Percentiles rank a stretch among this genome's conserved stretches.
These are phyloP conservation scores for Microctenopoma stevenorrisi DNA, from an alignment of 2,797 vertebrate species.

Conservation along the genomic window DNA sequence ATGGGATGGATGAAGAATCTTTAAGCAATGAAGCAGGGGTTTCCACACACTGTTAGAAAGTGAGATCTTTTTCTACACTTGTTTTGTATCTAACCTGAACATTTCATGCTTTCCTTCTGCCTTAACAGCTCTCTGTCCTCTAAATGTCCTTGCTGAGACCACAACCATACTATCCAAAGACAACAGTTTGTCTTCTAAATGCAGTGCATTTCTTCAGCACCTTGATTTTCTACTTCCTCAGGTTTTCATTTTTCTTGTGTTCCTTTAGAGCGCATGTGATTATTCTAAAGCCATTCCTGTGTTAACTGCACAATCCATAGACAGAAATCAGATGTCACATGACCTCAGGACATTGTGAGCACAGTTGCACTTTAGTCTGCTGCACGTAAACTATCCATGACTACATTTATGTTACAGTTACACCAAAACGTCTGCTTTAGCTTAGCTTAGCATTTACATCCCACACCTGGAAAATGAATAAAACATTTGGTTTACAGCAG, in stretches of 20 bases:
- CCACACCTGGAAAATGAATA: too few species aligned
- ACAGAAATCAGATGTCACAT: neutral
- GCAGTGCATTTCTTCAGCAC: neutral
- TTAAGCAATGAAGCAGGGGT: too few species aligned
- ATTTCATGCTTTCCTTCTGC: neutral
- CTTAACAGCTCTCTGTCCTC: slow-evolving; percentile 3
- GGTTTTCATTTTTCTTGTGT: slow-evolving; percentile 32
- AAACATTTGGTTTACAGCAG: too few species aligned
- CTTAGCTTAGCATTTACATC: neutral
- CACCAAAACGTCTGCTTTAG: slow-evolving; percentile 10
- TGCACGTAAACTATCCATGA: neutral
- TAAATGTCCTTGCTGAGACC: neutral
- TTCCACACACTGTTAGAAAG: too few species aligned
- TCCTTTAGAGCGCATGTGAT: neutral
- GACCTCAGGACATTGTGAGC: slow-evolving; percentile 47
- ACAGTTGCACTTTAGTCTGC: slow-evolving; percentile 35
- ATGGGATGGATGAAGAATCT: too few species aligned
- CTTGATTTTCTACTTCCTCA: slow-evolving; percentile 19
- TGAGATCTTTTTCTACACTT: too few species aligned
- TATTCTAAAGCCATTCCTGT: slow-evolving; percentile 7
- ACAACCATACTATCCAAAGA: slow-evolving; percentile 44
- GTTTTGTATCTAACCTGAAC: neutral
- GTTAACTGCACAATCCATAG: neutral
- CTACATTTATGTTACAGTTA: neutral
- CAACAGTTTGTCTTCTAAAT: neutral